Base-by-base conservation (phyloP, 2,797 vertebrate genomes). In the Gymnopithys bicolor region DNA sequence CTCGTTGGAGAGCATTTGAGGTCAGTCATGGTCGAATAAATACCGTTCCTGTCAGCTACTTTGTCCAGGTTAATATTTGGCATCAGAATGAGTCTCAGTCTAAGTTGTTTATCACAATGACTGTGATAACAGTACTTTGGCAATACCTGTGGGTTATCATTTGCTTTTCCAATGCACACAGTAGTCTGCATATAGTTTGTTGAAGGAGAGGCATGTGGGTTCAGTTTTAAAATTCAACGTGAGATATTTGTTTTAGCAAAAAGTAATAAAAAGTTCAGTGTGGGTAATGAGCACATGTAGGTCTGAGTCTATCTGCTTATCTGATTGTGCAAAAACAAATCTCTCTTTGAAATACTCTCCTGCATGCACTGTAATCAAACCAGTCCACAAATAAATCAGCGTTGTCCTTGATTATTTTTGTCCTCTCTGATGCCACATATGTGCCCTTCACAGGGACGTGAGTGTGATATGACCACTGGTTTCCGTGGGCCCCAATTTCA, bases 401-500 rank as follows among this genome's bases (percentile, higher is more conserved):
- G 3, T 78, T 95, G 90, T 74, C 89, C 90, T 95, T 96, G 91
- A 89, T 92, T 84, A 88, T 28, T 94, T 93, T 91, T 96, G 93
- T 93, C 90, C 79, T 93, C 59, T 77, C 84, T 91, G 63, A 39
- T 89, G 46, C 35, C 79, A 94, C 80, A 37, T 75, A 49, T 2
- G 32, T 64, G 85, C 60, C 78, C 58, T 95, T 94, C 75, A 77
- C 24, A 46, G 62, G 33, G n/a, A 89, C 35, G 41, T 15, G 49
- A 73, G 46, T 71, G 52, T 68, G 89, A 81, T 85, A 73, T n/a
- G 53, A 53, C 35, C 58, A n/a, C 83, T 63, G 85, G 81, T 78
- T 95, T 94, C 94, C 76, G 66, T 28, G 43, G 39, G 69, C 46
- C 39, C 69, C 30, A 87, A 63, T 91, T 93, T 95, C 94, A 94